phyloP scores from a whole-genome alignment of 2,888 invertebrate species.

The Cylindroiulus punctatus region DNA sequence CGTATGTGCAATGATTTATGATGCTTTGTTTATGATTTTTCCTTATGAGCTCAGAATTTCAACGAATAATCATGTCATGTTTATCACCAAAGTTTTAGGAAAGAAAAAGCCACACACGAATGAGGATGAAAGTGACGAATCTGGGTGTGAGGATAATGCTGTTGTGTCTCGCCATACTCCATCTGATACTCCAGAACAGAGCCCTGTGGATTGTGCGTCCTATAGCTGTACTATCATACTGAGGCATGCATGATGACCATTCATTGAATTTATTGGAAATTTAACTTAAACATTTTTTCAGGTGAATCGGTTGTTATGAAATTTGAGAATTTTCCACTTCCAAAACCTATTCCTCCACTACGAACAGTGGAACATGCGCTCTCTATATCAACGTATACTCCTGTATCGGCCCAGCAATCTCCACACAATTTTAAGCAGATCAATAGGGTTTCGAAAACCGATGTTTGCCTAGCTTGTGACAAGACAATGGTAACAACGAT shows the following conservation, averaged over 20 bases:
- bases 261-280: neutral
- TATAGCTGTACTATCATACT: neutral
- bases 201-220: conserved; percentile 57
- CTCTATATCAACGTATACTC: conserved; percentile 54
- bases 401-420: conserved; percentile 41
- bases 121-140: conserved; percentile 63
- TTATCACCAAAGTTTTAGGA: conserved; percentile 57
- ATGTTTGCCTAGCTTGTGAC: conserved; percentile 83
- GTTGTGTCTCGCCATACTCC: conserved; percentile 40
- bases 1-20: conserved; percentile 60
- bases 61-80: neutral
- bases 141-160: conserved; percentile 62
- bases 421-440: conserved; percentile 75
- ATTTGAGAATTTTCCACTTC: conserved; percentile 34
- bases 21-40: neutral
- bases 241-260: neutral
- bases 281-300: neutral
- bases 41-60: neutral
- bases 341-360: conserved; percentile 36
- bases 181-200: conserved; percentile 54
- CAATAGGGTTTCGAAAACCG: conserved; percentile 78
- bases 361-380: conserved; percentile 7
- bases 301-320: conserved; percentile 49
- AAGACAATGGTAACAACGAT: conserved; percentile 80
- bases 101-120: conserved; percentile 59